Evolutionary conservation across 2,113 vertebrate species (phyloP), one percentile per base, ranked within the genome.

Genomic region (Melanerpes aurifrons): DNA sequence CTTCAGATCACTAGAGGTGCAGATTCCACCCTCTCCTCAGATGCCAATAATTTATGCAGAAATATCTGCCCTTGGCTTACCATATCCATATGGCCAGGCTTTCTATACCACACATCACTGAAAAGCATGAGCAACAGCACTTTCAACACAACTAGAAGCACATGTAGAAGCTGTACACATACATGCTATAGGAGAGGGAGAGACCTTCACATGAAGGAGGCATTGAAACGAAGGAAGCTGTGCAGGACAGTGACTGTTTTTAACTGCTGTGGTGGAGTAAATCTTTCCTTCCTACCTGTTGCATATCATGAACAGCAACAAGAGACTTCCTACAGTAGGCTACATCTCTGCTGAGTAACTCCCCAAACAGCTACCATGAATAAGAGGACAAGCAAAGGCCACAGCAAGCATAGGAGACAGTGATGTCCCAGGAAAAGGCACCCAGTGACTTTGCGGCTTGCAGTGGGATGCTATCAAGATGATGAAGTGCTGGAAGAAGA

Each of bases 31-130:
- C 29, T 75, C 54, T 54, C 25, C 67, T 66, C 67, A 48, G 59
- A 22, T 43, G 62, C 85, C 59, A 89, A 31, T 56, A 82, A 80
- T 76, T 73, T 94, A 92, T 73, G 89, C 35, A 87, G 72, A 73
- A 35, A 43, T 73, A 93, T 43, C 71, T 91, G 64, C 11, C 84
- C 56, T 84, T 29, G 32, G 26, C 32, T 84, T 62, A 61, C 48
- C 74, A 17, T 4, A 67, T 8, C 28, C 32, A 4, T 8, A 1
- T 2, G 4, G 26, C 32, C 17, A 15, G 48, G 40, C 63, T 83
- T 88, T 71, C 73, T 61, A 37, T 15, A 32, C 58, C 45, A 74
- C 62, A 22, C 9, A 28, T 28, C 47, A 24, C 73, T n/a, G 80
- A 71, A 48, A 8, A 37, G 16, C 82, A 47, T 47, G 43, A 86